Evolutionary conservation across 2,888 invertebrate genomes (phyloP), one percentile per base, ranked within the genome.

Genomic region (Pseudanteris insignis): DNA sequence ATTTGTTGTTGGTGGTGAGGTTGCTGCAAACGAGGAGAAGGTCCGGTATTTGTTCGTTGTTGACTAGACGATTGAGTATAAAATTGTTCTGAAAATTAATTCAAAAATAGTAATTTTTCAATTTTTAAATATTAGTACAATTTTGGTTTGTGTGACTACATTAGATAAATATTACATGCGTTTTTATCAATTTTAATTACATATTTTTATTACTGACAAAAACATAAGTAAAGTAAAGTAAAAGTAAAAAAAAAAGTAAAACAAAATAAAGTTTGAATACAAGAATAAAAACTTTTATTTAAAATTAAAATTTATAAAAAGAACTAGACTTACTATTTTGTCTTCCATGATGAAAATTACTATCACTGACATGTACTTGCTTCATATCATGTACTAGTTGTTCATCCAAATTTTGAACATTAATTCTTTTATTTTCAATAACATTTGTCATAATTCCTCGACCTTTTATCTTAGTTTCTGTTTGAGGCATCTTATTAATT

Each of bases 21-120:
- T 33, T 43, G 57, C 13, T 77, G 81, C 77, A 75, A 80, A 70
- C 74, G 79, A 65, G 76, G 81, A 69, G 74, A 74, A 51, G 74
- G 15, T 34, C 50, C 71, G 15, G 67, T 51, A 32, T 65, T 74
- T 13, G 74, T 68, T 62, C 76, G 72, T 46, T 75, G 76, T 47
- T 78, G 79, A 69, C 69, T 75, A 48, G 75, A 68, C 21, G 76
- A 68, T 60, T 74, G 78, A 1, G 68, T 65, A 53, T 79, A 77
- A 63, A 75, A 78, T 44, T 72, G 76, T 71, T 78, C 79, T 79
- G 57, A 15, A 69, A 69, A n/a, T n/a, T n/a, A n/a, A n/a, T n/a
- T n/a, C n/a, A n/a, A 46, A 13, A 32, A 15, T 21, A 4, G 15
- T 37, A 10, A 37, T 32, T 13, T 13, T 32, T 11, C 9, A 9